Conservation (phyloP, 2,888 invertebrate genomes). For the Dascillus cervinus region DNA sequence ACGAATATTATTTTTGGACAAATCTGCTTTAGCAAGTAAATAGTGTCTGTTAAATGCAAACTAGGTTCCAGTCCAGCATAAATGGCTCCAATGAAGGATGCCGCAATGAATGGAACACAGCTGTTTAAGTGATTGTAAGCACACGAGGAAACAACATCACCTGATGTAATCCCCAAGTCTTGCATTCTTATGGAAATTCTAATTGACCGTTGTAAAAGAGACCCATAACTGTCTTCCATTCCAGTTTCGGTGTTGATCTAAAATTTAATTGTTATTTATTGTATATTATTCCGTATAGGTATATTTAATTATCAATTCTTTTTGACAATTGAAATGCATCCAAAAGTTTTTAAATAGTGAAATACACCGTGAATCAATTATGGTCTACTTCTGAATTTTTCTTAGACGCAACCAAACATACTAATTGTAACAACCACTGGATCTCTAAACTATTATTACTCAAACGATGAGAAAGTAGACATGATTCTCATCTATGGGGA, state of each 20-base stretch:
- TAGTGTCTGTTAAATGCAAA: conserved; percentile 20
- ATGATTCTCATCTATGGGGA: no score
- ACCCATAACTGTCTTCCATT: conserved; percentile 34
- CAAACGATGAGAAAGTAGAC: no score
- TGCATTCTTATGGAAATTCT: conserved; percentile 6
- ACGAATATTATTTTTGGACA: conserved; percentile 27
- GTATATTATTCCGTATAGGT: no score
- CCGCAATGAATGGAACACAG: conserved; percentile 43
- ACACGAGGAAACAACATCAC: conserved; percentile 44
- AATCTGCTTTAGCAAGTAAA: conserved; percentile 22
- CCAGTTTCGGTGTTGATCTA: conserved; percentile 38
- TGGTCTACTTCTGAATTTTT: no score
- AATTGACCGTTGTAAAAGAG: conserved; percentile 16
- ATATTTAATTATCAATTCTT: no score
- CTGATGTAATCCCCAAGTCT: conserved; percentile 34
- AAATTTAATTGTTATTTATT: conserved; percentile 9
- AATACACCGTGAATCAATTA: no score
- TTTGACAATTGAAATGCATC: no score
- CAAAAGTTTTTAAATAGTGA: no score
- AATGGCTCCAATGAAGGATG: conserved; percentile 40
- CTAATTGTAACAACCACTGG: no score
- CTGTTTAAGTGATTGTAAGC: conserved; percentile 42
- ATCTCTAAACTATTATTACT: no score
- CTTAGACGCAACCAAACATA: no score
- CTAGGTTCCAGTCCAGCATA: conserved; percentile 28